A percentile compares a stretch with the other conserved stretches of the same genome.
Conservation (phyloP, 2,888 invertebrate genomes). For the Linyphia triangularis region DNA sequence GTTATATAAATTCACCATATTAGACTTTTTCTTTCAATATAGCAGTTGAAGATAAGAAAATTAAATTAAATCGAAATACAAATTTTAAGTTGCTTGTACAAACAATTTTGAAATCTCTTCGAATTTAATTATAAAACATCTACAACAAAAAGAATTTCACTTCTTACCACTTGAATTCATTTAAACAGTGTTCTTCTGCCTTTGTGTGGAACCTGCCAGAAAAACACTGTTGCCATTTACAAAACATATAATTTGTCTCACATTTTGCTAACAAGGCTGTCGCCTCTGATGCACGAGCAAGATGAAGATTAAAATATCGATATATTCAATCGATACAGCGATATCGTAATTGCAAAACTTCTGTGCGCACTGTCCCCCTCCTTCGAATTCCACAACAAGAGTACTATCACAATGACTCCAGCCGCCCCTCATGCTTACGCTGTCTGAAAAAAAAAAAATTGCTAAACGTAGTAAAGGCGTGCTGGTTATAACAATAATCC, state of each 20-base stretch:
- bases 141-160: background rate
- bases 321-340: background rate
- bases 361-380: background rate
- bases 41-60: too few relatives aligned
- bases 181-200: constrained; percentile 65
- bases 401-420: constrained; percentile 21
- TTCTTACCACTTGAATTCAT: background rate
- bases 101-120: too few relatives aligned
- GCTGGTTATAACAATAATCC: background rate
- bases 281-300: constrained; percentile 32
- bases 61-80: too few relatives aligned
- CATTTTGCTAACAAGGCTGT: background rate
- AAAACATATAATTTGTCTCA: too few relatives aligned
- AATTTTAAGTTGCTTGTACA: too few relatives aligned
- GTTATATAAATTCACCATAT: too few relatives aligned
- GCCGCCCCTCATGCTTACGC: background rate
- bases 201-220: constrained; percentile 71
- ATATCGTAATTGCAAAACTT: background rate
- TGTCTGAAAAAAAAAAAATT: background rate
- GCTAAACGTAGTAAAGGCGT: background rate
- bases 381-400: background rate
- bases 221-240: constrained; percentile 32
- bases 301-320: background rate
- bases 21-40: too few relatives aligned
- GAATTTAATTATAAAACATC: too few relatives aligned